Percentiles rank a stretch among this genome's conserved stretches.
Conservation (phyloP, 1,140 invertebrate species). For the Drosophila sturtevanti region DNA sequence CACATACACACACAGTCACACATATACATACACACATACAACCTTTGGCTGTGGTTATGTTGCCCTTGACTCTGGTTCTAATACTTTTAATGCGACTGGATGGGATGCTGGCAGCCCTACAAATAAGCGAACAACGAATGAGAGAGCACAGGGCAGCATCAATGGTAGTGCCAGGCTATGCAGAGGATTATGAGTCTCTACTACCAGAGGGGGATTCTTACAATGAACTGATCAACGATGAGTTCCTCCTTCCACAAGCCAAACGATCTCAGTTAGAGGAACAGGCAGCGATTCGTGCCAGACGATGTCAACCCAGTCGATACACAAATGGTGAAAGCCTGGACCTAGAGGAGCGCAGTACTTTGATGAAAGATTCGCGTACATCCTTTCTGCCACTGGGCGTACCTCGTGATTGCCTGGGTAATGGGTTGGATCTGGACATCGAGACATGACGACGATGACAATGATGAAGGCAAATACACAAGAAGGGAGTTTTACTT, state of each 20-base stretch:
- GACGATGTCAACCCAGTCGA: constrained; percentile 67
- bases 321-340: constrained; percentile 60
- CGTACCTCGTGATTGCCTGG: constrained; percentile 65
- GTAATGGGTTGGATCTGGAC: constrained; percentile 23
- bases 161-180: constrained; percentile 23
- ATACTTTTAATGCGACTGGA: constrained; percentile 76
- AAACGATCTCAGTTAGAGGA: constrained; percentile 23
- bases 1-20: too few species aligned
- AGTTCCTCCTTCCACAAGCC: constrained; percentile 54
- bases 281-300: constrained; percentile 32
- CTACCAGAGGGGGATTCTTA: constrained; percentile 55
- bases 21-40: not conserved
- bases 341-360: constrained; percentile 75
- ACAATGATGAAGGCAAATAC: constrained; percentile 5
- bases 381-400: constrained; percentile 78
- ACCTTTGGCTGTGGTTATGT: constrained; percentile 56
- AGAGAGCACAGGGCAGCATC: constrained; percentile 37
- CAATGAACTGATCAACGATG: constrained; percentile 66
- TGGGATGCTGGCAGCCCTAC: constrained; percentile 71
- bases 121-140: constrained; percentile 47
- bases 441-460: not conserved
- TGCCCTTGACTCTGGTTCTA: constrained; percentile 76
- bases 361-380: constrained; percentile 77
- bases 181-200: constrained; percentile 51
- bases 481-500: constrained; percentile 17